Evolutionary conservation across 2,797 vertebrate genomes (phyloP).

Genomic region (Sebastes elongatus): DNA sequence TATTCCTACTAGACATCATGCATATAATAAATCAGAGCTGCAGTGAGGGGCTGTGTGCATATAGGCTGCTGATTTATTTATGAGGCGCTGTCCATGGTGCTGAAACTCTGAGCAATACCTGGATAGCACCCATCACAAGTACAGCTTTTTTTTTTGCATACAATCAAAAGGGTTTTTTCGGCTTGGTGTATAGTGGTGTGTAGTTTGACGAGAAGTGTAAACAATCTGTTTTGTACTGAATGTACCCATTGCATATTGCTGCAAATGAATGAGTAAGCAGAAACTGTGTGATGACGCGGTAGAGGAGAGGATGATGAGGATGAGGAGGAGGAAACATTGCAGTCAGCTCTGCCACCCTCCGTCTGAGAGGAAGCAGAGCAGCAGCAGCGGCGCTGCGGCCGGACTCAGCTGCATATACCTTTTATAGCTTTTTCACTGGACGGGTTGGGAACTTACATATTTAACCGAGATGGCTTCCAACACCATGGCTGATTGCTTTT

Average conservation of each 20-base stretch:
- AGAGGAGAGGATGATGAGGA: conserved; percentile 22
- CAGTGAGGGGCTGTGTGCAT: neutral
- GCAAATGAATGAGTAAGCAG: conserved; percentile 72
- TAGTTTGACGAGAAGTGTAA: neutral
- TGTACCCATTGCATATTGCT: conserved; percentile 18
- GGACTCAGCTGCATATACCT: conserved; percentile 27
- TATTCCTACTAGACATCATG: neutral
- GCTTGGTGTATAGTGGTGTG: neutral
- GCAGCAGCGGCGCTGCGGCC: conserved; percentile 53
- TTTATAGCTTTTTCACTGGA: conserved; percentile 1
- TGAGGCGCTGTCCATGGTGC: conserved; percentile 71
- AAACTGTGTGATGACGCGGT: conserved; percentile 71
- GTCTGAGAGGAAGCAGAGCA: conserved; percentile 47
- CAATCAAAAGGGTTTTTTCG: neutral
- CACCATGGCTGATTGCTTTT: conserved; percentile 84
- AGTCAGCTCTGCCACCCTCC: conserved; percentile 70
- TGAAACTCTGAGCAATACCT: conserved; percentile 34
- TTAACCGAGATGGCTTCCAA: conserved; percentile 57
- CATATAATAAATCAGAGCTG: neutral
- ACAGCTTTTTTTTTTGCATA: neutral
- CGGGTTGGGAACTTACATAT: conserved; percentile 8
- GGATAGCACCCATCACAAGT: neutral
- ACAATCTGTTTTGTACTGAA: neutral
- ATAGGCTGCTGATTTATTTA: neutral
- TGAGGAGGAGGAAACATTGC: conserved; percentile 45